These are phyloP conservation scores for Catocala nupta DNA, from an alignment of 2,888 invertebrate genomes.

Conservation along the genomic window DNA sequence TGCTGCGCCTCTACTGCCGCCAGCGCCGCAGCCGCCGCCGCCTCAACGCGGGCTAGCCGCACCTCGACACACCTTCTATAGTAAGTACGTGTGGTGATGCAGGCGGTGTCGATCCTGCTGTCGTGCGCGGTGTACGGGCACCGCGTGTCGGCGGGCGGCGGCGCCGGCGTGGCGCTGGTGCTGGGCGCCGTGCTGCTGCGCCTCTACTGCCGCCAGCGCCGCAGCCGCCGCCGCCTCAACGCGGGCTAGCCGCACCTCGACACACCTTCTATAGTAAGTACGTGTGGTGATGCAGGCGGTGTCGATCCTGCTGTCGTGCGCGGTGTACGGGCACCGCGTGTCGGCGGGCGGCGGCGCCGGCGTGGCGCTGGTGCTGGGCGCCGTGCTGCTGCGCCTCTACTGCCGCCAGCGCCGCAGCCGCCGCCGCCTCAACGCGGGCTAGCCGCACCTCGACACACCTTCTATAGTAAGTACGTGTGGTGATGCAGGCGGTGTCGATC, in stretches of 20 bases:
- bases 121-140: conserved; percentile 98
- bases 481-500: conserved; percentile 94
- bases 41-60: not conserved
- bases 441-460: not conserved
- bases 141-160: conserved; percentile 91
- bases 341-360: conserved; percentile 93
- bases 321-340: conserved; percentile 96
- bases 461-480: not conserved
- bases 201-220: conserved; percentile 93
- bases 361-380: conserved; percentile 90
- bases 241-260: not conserved
- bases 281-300: conserved; percentile 89
- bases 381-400: conserved; percentile 89
- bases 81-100: conserved; percentile 37
- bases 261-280: not conserved
- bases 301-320: conserved; percentile 97
- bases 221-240: conserved; percentile 56
- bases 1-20: conserved; percentile 92
- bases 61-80: not conserved
- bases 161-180: conserved; percentile 94
- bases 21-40: conserved; percentile 83
- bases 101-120: conserved; percentile 96
- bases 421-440: conserved; percentile 15
- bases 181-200: conserved; percentile 80
- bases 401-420: conserved; percentile 89